Base-by-base conservation (phyloP, 2,113 vertebrate species). In the Riparia riparia region DNA sequence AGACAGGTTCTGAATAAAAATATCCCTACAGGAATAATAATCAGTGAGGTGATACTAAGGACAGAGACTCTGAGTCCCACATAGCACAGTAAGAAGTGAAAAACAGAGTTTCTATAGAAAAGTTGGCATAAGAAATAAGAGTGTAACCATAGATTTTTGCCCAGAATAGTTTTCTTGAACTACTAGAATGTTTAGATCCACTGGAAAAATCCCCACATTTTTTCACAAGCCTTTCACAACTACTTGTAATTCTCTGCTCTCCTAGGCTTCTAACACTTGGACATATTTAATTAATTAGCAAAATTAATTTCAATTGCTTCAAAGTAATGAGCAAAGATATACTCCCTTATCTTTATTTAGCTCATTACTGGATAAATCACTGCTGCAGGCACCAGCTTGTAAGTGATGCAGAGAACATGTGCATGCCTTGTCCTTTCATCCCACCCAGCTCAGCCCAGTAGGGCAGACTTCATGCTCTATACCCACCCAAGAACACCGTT, bases 281-380 rank as follows among this genome's bases (percentile, higher is more conserved):
- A 83, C 68, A 47, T 58, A 69, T 73, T 68, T 68, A 72, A 86
- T 88, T 82, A 76, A 88, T 88, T 82, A 90, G 76, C 42, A 61
- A 65, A 88, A 63, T 88, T 78, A 87, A 21, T 86, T 93, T 82
- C 39, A 82, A 34, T 51, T 95, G 34, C 56, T 82, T 71, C 78
- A 60, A 82, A 85, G 57, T 60, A 96, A 95, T 71, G 57, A 95
- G 57, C 42, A 87, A 86, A 94, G 17, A 71, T 56, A 64, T n/a
- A 68, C 47, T 70, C 18, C 45, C 28, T 51, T 37, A 58, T 87
- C 78, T 84, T 76, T 71, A 56, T 87, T 93, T 79, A 76, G 65
- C 44, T 95, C 49, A 31, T 82, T 57, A 49, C 53, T 79, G 44
- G 47, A 32, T 41, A 84, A 89, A 87, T 82, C 56, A 78, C 24